These are phyloP conservation scores for Drosophila micromelanica DNA, from an alignment of 1,140 invertebrate genomes.

Conservation along the genomic window DNA sequence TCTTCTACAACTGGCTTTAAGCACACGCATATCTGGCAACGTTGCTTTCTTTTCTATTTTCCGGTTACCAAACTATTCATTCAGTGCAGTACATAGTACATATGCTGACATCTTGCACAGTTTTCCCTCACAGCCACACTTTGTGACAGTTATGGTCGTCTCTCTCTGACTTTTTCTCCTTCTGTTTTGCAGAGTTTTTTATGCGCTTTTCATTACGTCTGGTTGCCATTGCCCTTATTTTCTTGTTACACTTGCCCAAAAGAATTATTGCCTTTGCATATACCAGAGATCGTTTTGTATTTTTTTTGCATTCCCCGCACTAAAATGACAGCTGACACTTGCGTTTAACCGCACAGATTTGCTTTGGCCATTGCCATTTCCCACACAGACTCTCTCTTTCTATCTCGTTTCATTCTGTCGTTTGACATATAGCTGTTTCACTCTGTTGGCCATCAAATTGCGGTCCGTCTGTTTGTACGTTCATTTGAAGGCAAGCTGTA, in stretches of 20 bases:
- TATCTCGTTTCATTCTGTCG: conserved; percentile 1
- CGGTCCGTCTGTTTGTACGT: conserved; percentile 69
- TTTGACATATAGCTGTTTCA: conserved; percentile 9
- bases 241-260: conserved; percentile 77
- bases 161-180: conserved; percentile 10
- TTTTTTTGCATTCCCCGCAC: conserved; percentile 48
- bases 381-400: conserved; percentile 1
- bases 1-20: conserved; percentile 24
- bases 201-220: conserved; percentile 50
- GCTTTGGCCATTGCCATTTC: conserved; percentile 42
- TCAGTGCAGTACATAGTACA: conserved; percentile 9
- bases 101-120: conserved; percentile 40
- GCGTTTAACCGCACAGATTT: conserved; percentile 82
- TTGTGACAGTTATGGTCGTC: conserved; percentile 23
- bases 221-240: conserved; percentile 70
- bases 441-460: conserved; percentile 57
- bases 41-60: neutral
- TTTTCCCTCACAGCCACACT: neutral
- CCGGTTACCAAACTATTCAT: conserved; percentile 1
- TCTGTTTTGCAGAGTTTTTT: conserved; percentile 47
- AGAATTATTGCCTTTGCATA: conserved; percentile 81
- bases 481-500: conserved; percentile 69
- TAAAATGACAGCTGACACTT: conserved; percentile 82
- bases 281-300: conserved; percentile 31
- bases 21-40: conserved; percentile 35